phyloP scores from a whole-genome alignment of 2,113 vertebrate species.

The Labeo rohita region DNA sequence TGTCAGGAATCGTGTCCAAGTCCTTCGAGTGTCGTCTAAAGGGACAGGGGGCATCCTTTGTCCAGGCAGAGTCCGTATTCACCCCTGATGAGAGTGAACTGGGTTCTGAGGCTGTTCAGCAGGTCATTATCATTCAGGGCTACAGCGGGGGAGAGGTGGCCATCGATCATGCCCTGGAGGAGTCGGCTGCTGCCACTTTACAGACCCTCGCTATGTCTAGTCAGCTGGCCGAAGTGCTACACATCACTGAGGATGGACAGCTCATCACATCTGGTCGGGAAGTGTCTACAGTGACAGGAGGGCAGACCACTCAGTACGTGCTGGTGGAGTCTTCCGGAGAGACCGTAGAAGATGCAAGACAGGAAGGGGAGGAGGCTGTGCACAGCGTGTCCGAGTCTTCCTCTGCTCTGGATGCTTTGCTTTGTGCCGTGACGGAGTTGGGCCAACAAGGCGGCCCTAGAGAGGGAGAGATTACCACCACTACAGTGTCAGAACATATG shows the following conservation, averaged over 20 bases:
- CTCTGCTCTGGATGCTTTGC: constrained; percentile 89
- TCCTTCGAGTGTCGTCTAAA: constrained; percentile 96
- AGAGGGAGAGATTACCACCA: constrained; percentile 59
- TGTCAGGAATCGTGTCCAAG: constrained; percentile 94
- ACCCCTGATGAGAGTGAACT: constrained; percentile 72
- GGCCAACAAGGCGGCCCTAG: constrained; percentile 76
- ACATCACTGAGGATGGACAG: constrained; percentile 93
- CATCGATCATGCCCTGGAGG: constrained; percentile 87
- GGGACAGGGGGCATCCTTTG: constrained; percentile 93
- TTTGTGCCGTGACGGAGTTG: constrained; percentile 91
- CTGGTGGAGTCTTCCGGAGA: constrained; percentile 83
- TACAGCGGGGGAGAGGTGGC: constrained; percentile 81
- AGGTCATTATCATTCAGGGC: constrained; percentile 97
- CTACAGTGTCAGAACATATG: constrained; percentile 45
- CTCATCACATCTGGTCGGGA: constrained; percentile 82
- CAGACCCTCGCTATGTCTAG: constrained; percentile 95
- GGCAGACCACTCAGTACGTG: constrained; percentile 84
- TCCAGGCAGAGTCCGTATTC: constrained; percentile 82
- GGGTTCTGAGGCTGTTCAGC: constrained; percentile 81
- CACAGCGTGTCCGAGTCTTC: constrained; percentile 73
- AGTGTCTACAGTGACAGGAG: constrained; percentile 66
- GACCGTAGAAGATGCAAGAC: constrained; percentile 71
- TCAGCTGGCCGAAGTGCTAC: constrained; percentile 91
- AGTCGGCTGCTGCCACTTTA: constrained; percentile 92
- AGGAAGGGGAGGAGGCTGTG: constrained; percentile 67